Evolutionary conservation across 1,140 invertebrate species (phyloP), one percentile per base, ranked within the genome.

Genomic region (Pomacea maculata): DNA sequence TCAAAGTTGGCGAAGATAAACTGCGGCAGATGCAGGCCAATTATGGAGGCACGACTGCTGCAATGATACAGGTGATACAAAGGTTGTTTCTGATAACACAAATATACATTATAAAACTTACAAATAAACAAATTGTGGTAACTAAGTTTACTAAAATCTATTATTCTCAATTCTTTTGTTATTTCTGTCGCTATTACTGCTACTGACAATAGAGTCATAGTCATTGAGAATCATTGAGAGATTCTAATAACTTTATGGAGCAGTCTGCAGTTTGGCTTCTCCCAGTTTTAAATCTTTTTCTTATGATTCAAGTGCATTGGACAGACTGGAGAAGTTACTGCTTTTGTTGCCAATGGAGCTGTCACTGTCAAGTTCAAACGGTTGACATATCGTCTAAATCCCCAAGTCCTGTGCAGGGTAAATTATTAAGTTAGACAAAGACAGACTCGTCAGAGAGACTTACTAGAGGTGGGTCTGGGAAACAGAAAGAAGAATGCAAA

Each of bases 11-110:
- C 34, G 70, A 65, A n/a, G 71, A 74, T 8, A 63, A 72, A 34
- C 70, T 80, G 19, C 61, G 65, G 11, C 25, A 80, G 61, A 54
- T 74, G 34, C 79, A 80, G 71, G 15, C 70, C 19, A 54, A 52
- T 5, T 78, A 21, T 45, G 76, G 76, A 17, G 76, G 76, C 84
- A 63, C 79, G 74, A 79, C 84, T 82, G n/a, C 83, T 81, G 72
- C 84, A 82, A 52, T 85, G 85, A 11, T 87, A 83, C 82, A 85
- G 82, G 74, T 78, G 25, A 52, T 70, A 70, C 29, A n/a, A 11
- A 34, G 21, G 6, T 17, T n/a, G 21, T 5, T 14, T n/a, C 11
- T 34, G 1, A 34, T n/a, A 25, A 34, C 29, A 17, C 67, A 25
- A 8, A 25, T n/a, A 21, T 70, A 10, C 21, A 21, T n/a, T n/a